Base-by-base conservation (phyloP, 2,888 invertebrate species). In the Zaprionus obscuricornis region DNA sequence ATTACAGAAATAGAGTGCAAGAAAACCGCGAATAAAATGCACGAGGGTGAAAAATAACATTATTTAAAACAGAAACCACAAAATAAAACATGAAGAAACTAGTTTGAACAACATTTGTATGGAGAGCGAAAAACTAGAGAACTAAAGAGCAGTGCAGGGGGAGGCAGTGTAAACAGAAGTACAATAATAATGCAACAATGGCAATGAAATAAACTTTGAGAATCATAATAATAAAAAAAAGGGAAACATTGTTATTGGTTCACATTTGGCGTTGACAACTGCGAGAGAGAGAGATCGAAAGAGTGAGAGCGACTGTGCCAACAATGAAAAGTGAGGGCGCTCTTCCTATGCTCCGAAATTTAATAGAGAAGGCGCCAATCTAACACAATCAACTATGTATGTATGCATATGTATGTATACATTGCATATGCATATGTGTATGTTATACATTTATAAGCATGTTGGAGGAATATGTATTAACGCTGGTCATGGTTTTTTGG, bases 81-180 rank as follows among this genome's bases (percentile, higher is more conserved):
- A 50, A 56, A 65, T 52, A 47, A 66, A 68, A 62, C 75, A 65
- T 47, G 69, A 59, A 56, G 81, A 79, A 85, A 76, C 86, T 82
- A 79, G 79, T 86, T 81, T 86, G 33, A 72, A 68, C 81, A 75
- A 75, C 75, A 71, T 63, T 78, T 54, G 43, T 39, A 24, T 52
- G n/a, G n/a, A n/a, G n/a, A n/a, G n/a, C 10, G 16, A 11, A 46
- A 20, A 46, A 8, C 20, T 13, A 22, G 17, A 46, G n/a, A 33
- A 13, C 8, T n/a, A n/a, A n/a, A n/a, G n/a, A n/a, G n/a, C n/a
- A n/a, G n/a, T n/a, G n/a, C n/a, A n/a, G n/a, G n/a, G 24, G 13
- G 13, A 1, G 2, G 31, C 31, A 33, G 36, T 37, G 42, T 43
- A 58, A 43, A 36, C 16, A 50, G 46, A 59, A 58, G 26, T 36